phyloP scores from a whole-genome alignment of 2,888 invertebrate genomes.

The Hypolimnas misippus region DNA sequence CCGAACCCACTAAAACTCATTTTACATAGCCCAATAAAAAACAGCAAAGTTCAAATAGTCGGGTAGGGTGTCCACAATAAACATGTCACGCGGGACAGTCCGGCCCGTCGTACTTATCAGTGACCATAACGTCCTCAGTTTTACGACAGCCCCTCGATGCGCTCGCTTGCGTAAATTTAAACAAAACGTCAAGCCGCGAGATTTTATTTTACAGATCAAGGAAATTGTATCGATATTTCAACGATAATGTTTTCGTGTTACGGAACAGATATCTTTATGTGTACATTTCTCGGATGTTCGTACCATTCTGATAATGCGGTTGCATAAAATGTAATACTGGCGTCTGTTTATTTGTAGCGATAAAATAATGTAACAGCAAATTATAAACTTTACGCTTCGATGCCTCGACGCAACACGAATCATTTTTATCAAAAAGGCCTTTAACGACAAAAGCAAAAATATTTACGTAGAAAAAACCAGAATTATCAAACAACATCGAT shows the following conservation, averaged over 20 bases:
- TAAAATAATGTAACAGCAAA: conserved; percentile 50
- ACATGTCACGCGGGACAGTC: conserved; percentile 74
- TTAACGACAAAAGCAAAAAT: background rate
- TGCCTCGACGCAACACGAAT: conserved; percentile 30
- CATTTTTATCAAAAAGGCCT: conserved; percentile 18
- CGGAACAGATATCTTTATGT: conserved; percentile 75
- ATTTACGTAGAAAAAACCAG: background rate
- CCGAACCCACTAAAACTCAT: conserved; percentile 26
- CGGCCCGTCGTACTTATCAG: conserved; percentile 78
- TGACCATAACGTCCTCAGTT: conserved; percentile 79
- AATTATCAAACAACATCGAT: conserved; percentile 8
- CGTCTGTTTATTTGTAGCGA: conserved; percentile 47
- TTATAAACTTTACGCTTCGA: conserved; percentile 48
- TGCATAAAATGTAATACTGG: conserved; percentile 47
- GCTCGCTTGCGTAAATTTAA: conserved; percentile 76
- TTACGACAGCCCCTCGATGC: conserved; percentile 75
- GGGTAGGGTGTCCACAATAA: conserved; percentile 80
- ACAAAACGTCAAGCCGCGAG: conserved; percentile 72
- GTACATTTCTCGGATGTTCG: conserved; percentile 67
- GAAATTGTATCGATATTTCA: conserved; percentile 82
- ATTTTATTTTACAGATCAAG: conserved; percentile 82
- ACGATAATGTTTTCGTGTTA: conserved; percentile 75
- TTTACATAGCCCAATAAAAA: conserved; percentile 48
- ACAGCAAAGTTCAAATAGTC: conserved; percentile 62
- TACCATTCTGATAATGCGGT: conserved; percentile 54